Evolutionary conservation across 2,113 vertebrate genomes (phyloP).

Genomic region (Macaca fascicularis): DNA sequence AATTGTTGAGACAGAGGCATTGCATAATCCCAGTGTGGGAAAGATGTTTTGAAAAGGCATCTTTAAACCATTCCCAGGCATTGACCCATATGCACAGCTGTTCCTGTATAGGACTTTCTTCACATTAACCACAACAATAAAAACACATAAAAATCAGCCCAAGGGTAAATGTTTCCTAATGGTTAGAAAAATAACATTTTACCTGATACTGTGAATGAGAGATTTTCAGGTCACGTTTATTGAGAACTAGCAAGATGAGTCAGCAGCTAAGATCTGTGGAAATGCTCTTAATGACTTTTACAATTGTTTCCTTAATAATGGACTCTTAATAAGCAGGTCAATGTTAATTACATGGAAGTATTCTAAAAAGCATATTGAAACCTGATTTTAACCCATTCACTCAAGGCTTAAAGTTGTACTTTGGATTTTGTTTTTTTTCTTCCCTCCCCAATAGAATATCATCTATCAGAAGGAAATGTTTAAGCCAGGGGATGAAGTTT

Average conservation of each 20-base stretch:
- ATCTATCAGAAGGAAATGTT: slow-evolving; percentile 61
- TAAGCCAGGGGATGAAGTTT: slow-evolving; percentile 42
- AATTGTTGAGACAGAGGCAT: neutral
- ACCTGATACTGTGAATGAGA: slow-evolving; percentile 36
- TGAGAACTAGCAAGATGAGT: slow-evolving; percentile 49
- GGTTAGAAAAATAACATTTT: slow-evolving; percentile 38
- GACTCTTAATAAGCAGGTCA: slow-evolving; percentile 64
- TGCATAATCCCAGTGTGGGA: neutral
- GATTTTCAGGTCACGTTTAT: slow-evolving; percentile 47
- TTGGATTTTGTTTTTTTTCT: neutral
- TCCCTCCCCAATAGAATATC: slow-evolving; percentile 51
- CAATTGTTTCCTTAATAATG: slow-evolving; percentile 71
- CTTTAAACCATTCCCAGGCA: neutral
- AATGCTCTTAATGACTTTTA: slow-evolving; percentile 66
- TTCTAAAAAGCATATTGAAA: slow-evolving; percentile 65
- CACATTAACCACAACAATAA: neutral
- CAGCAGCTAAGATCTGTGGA: slow-evolving; percentile 36
- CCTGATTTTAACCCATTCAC: slow-evolving; percentile 51
- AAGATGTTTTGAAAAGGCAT: slow-evolving; percentile 15
- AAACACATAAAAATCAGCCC: neutral
- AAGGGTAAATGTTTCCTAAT: neutral
- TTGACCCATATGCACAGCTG: neutral
- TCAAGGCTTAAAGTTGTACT: slow-evolving; percentile 39
- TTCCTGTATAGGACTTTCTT: neutral
- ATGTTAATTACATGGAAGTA: slow-evolving; percentile 66